Evolutionary conservation across 2,113 vertebrate species (phyloP), one percentile per base, ranked within the genome.

Genomic region (Maccullochella peelii): DNA sequence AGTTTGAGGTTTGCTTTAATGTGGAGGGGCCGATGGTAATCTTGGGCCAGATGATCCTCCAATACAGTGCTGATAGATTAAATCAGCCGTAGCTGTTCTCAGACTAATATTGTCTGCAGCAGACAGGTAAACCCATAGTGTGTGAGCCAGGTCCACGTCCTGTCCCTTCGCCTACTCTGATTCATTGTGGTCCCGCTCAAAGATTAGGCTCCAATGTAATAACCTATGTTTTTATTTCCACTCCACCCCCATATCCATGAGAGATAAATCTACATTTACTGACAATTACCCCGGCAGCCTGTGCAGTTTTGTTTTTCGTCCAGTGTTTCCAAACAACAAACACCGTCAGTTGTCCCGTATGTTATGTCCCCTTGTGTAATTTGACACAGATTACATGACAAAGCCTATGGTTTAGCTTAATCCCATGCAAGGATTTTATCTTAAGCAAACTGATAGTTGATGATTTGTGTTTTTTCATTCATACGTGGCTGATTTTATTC

Each of bases 311-410:
- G 2, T n/a, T 63, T 58, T 40, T 49, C 2, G 15, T 49, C 63
- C 33, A 33, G 33, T 93, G 82, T 93, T 94, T 92, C 80, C 89
- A 91, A 90, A 92, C 88, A 88, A 77, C 83, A 90, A 86, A 89
- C 86, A 72, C 30, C 10, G 25, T 83, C 81, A 80, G 77, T 92
- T 88, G 92, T 85, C 75, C 80, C 54, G 69, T 71, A 87, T 88
- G 80, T 61, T 80, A 33, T 58, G 55, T 88, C 36, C 84, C 65
- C 77, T 82, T 65, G 33, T 86, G 76, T 66, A 88, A 84, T 87
- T 83, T 79, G 57, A 77, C 82, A 72, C 75, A 86, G 92, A 94
- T 94, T 95, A 93, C 77, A 72, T 79, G 68, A 88, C 67, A 86
- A 90, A 92, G 61, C 74, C 78, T 71, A 69, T 84, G 87, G 61